A percentile compares a stretch with the other conserved stretches of the same genome.
phyloP scores from a whole-genome alignment of 2,797 vertebrate species.

The Threskiornis aethiopicus region DNA sequence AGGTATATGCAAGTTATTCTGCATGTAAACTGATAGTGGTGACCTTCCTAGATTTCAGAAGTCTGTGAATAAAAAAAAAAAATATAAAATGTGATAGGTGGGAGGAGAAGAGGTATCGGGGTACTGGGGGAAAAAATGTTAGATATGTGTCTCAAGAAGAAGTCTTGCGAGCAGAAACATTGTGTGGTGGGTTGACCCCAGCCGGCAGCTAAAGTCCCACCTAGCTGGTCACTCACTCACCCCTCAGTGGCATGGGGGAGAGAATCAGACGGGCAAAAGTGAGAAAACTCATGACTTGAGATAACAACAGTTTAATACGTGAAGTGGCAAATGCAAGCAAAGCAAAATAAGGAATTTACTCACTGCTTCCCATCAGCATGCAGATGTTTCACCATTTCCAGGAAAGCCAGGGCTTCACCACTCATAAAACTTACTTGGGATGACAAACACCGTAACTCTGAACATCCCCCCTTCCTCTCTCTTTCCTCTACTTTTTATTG shows the following conservation, averaged over 20 bases:
- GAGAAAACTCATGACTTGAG: not conserved
- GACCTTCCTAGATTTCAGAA: not conserved
- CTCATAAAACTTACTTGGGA: too few relatives aligned
- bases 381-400: not conserved
- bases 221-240: not conserved
- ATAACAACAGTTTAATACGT: not conserved
- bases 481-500: not conserved
- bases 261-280: not conserved
- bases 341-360: not conserved
- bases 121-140: not conserved
- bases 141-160: not conserved
- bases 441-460: accelerated
- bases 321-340: not conserved
- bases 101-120: not conserved
- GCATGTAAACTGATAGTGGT: too few relatives aligned
- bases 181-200: not conserved
- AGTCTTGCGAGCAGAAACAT: not conserved
- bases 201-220: not conserved
- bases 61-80: not conserved
- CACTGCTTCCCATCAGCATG: not conserved
- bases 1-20: not conserved
- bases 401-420: not conserved
- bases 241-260: too few relatives aligned
- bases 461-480: not conserved
- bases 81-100: not conserved